A percentile compares a stretch with the other conserved stretches of the same genome.
Evolutionary conservation across 2,113 vertebrate species (phyloP).

Genomic region (Hyaena hyaena): DNA sequence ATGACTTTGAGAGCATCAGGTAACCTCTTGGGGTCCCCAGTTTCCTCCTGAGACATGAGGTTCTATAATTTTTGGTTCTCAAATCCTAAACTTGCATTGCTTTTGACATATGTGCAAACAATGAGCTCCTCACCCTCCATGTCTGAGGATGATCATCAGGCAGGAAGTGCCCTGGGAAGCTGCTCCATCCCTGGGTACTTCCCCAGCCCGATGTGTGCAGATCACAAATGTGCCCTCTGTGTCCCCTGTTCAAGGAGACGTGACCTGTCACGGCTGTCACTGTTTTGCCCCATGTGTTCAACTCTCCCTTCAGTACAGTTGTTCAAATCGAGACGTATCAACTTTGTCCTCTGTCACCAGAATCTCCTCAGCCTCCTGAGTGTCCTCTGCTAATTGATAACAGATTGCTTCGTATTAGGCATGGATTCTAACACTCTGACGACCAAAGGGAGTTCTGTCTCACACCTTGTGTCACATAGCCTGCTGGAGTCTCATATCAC

Average conservation of each 20-base stretch:
- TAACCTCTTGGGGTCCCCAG: neutral
- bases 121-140: neutral
- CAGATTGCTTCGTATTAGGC: neutral
- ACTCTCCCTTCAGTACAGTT: neutral
- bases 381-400: too few relatives aligned
- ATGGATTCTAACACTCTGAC: neutral
- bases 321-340: neutral
- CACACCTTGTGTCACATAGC: neutral
- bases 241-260: neutral
- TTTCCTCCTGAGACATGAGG: neutral
- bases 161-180: too few relatives aligned
- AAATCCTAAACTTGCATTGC: neutral
- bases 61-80: neutral
- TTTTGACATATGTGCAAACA: neutral
- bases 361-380: neutral
- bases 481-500: neutral
- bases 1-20: rapidly evolving
- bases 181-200: too few relatives aligned
- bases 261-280: rapidly evolving
- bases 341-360: neutral
- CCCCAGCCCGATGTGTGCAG: rapidly evolving
- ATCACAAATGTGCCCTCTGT: neutral
- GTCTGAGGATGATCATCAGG: rapidly evolving
- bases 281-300: neutral
- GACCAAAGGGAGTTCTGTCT: neutral